Evolutionary conservation across 2,113 vertebrate species (phyloP), one percentile per base, ranked within the genome.

Genomic region (Rhinogobius similis): DNA sequence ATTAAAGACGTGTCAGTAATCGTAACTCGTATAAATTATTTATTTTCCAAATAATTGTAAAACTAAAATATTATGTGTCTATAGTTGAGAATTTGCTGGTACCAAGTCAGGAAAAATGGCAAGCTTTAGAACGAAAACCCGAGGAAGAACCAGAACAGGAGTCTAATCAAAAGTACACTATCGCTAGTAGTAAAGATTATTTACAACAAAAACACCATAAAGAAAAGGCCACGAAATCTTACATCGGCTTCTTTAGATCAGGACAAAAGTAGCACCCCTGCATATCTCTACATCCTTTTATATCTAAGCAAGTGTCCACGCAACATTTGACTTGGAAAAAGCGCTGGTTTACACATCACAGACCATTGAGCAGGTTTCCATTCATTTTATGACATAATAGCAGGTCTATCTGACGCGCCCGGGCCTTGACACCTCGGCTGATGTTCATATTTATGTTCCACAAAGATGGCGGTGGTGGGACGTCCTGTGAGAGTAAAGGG

Each of bases 301-400:
- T 63, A 78, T 76, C 72, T 74, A 68, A 20, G 16, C 23, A 67
- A 18, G 59, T 55, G 67, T 62, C 52, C 18, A 10, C 21, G 29
- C 3, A 53, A 72, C 38, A 44, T 68, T 48, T 62, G 61, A 82
- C 78, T 65, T 39, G 58, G 39, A 41, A 44, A 32, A 62, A 26
- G 63, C 14, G 38, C 68, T 1, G 16, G 70, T 82, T 75, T 80
- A 82, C 69, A 82, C 61, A 70, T 53, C 74, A 72, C 70, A 80
- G 82, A 38, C 64, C 76, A 68, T 80, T 82, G 70, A 76, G 73
- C 81, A 87, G 77, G 79, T 73, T 24, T 38, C 68, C 13, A 41
- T 39, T 75, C 74, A 50, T 78, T 84, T 86, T 82, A 84, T 75
- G 59, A 68, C 68, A 65, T 70, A 75, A 79, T 61, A 41, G 70